phyloP scores from a whole-genome alignment of 2,888 invertebrate genomes.

The Euphydryas editha region DNA sequence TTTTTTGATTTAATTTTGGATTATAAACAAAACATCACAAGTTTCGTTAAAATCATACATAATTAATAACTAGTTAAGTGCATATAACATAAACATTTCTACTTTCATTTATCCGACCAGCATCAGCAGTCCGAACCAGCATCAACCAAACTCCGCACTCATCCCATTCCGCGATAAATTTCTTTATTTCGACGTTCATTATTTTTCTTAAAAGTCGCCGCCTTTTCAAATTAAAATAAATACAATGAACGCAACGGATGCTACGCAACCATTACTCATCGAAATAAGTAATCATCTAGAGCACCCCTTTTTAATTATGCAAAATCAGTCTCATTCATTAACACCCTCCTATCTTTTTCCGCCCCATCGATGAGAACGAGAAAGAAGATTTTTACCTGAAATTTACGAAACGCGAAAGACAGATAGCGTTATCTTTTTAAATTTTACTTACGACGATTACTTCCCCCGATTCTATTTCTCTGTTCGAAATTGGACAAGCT shows the following conservation, averaged over 20 bases:
- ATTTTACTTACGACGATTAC: conserved; percentile 16
- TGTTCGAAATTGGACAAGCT: conserved; percentile 33
- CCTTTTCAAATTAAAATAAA: conserved; percentile 45
- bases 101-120: background rate
- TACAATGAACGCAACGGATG: conserved; percentile 45
- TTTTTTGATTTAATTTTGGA: too few species aligned
- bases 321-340: conserved; percentile 77
- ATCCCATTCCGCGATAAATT: conserved; percentile 12
- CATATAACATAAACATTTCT: background rate
- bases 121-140: too few species aligned
- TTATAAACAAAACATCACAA: too few species aligned
- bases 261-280: conserved; percentile 67
- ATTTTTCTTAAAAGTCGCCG: conserved; percentile 26
- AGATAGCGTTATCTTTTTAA: conserved; percentile 61
- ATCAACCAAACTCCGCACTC: conserved; percentile 12
- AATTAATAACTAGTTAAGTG: too few species aligned
- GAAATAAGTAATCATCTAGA: conserved; percentile 74
- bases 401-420: conserved; percentile 70
- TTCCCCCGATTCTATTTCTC: conserved; percentile 3
- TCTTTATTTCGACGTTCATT: conserved; percentile 23
- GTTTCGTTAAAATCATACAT: too few species aligned
- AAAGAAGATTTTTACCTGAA: conserved; percentile 70
- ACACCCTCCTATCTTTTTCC: conserved; percentile 43
- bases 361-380: conserved; percentile 52
- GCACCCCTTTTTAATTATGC: conserved; percentile 80